Base-by-base conservation (phyloP, 2,797 vertebrate genomes). In the Falco cherrug region DNA sequence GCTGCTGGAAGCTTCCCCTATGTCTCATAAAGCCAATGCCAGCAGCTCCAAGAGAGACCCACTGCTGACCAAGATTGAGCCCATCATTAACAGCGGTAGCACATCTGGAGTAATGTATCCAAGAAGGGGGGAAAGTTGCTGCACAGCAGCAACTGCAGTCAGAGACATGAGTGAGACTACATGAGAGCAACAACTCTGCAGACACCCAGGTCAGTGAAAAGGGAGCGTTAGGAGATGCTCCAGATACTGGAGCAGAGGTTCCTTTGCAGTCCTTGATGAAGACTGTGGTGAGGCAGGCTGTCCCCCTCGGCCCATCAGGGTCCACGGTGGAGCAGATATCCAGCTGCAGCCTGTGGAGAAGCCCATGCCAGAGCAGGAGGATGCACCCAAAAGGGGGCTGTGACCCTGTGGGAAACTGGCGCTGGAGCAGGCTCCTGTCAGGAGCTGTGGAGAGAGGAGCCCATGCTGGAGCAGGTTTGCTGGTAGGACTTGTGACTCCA, bases 1-100 rank as follows among this genome's bases (percentile, higher is more conserved):
- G 6, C 4, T 54, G 22, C 16, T 17, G 0, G 0, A 63, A 68
- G 5, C 13, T 85, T 63, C 10, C 13, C 11, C 2, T 6, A 0
- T 35, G 25, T 50, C 25, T 6, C 4, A 26, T 0, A 3, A 20
- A 53, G 33, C 6, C 21, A 43, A 28, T 3, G 18, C 5, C 33
- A 50, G 11, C 11, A 4, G 11, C 13, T 54, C 8, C n/a, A 65
- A 60, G 26, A 6, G 3, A 2, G 43, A 39, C 22, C 35, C 9
- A 2, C 11, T 4, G 4, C 45, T 37, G 54, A 21, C 31, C 18
- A 47, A 54, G 39, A 11, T 19, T 0, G 2, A 73, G 5, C 3
- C 21, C 18, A 26, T 50, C 39, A 53, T 3, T 1, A 21, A 9
- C 3, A 3, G 15, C 5, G 16, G 10, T 28, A 57, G 9, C 0